Evolutionary conservation across 2,888 invertebrate species (phyloP).

Genomic region (Papilio elwesi): DNA sequence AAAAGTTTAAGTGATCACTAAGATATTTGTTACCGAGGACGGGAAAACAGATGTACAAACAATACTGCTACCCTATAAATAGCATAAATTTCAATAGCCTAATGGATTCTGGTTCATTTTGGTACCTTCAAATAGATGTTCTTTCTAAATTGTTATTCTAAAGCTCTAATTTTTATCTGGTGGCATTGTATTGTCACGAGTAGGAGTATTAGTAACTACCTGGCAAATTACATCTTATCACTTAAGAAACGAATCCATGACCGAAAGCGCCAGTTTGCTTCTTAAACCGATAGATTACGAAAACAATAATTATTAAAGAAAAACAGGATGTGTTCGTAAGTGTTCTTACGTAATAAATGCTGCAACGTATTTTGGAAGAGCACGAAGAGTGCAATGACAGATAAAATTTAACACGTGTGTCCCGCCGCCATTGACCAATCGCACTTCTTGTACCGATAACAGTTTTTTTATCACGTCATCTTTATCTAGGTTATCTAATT

Average conservation of each 20-base stretch:
- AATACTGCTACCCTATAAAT: too few relatives aligned
- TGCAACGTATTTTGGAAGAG: slow-evolving; percentile 30
- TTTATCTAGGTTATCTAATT: slow-evolving; percentile 37
- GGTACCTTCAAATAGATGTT: too few relatives aligned
- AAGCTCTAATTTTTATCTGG: too few relatives aligned
- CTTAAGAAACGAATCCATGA: slow-evolving; percentile 5
- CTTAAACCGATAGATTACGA: not conserved
- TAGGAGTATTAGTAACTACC: too few relatives aligned
- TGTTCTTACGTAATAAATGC: slow-evolving; percentile 14
- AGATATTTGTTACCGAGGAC: too few relatives aligned
- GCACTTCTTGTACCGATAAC: slow-evolving; percentile 11
- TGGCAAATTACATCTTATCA: too few relatives aligned
- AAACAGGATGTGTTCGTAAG: not conserved
- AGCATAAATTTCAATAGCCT: too few relatives aligned
- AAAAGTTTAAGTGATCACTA: too few relatives aligned
- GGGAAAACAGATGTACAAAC: too few relatives aligned
- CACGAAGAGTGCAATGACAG: slow-evolving; percentile 68
- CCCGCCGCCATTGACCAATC: slow-evolving; percentile 39
- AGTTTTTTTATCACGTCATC: slow-evolving; percentile 32
- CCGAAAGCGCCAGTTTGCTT: not conserved
- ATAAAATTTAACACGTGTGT: slow-evolving; percentile 58
- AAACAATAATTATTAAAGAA: not conserved
- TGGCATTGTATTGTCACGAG: too few relatives aligned
- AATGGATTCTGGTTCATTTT: too few relatives aligned
- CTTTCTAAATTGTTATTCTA: too few relatives aligned